Evolutionary conservation across 92 coral and sea anemone species (phyloP).

Genomic region (Zoanthus sansibaricus): DNA sequence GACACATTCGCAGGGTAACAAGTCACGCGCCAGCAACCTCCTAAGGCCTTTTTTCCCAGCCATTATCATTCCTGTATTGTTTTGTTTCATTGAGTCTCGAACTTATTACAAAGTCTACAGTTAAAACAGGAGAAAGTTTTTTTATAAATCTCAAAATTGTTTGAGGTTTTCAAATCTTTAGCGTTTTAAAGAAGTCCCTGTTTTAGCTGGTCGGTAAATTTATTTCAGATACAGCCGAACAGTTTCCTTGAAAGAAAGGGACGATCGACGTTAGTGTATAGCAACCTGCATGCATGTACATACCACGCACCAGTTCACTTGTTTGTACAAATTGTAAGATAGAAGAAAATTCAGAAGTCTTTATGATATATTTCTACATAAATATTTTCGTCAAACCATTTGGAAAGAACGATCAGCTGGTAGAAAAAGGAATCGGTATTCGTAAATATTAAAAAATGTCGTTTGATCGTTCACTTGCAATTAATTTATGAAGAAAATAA

Average conservation of each 20-base stretch:
- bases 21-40: slow-evolving; percentile 18
- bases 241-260: not conserved
- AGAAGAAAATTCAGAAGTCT: slow-evolving; percentile 50
- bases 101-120: slow-evolving; percentile 6
- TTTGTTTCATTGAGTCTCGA: slow-evolving; percentile 16
- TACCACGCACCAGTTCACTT: slow-evolving; percentile 1
- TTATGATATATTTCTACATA: slow-evolving; percentile 64
- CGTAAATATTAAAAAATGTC: slow-evolving; percentile 45
- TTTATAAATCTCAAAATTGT: not conserved
- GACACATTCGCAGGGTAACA: not conserved
- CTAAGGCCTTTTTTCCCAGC: not conserved
- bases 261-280: no score
- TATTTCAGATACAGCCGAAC: not conserved
- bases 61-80: slow-evolving; percentile 1
- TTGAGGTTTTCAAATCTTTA: not conserved
- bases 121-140: not conserved
- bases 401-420: slow-evolving; percentile 26
- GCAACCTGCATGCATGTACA: slow-evolving; percentile 4
- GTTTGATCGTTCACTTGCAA: slow-evolving; percentile 69
- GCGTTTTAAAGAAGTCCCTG: slow-evolving; percentile 5
- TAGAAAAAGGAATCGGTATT: slow-evolving; percentile 9
- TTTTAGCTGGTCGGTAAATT: slow-evolving; percentile 13
- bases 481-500: slow-evolving; percentile 65
- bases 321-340: slow-evolving; percentile 44
- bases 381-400: slow-evolving; percentile 56